Evolutionary conservation across 1,140 invertebrate genomes (phyloP).

Genomic region (Drosophila lacertosa): DNA sequence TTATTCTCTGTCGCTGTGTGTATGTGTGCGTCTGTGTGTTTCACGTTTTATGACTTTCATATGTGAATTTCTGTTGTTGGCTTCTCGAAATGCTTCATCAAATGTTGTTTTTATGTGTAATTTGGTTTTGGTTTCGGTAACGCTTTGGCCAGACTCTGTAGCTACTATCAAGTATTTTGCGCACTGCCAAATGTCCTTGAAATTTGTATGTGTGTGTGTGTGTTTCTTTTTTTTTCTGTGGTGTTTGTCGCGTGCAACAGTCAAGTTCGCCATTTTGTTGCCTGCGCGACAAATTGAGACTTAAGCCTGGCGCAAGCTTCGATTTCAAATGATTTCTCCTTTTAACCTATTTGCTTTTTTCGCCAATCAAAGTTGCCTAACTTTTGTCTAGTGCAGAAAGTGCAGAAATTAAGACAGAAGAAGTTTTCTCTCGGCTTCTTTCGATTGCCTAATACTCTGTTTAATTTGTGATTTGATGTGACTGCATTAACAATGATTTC

Average conservation of each 20-base stretch:
- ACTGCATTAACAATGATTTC: background rate
- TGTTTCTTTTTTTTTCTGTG: too few relatives aligned
- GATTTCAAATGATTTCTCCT: constrained; percentile 11
- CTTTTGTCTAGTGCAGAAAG: constrained; percentile 2
- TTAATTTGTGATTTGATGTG: too few relatives aligned
- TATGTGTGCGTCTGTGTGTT: constrained; percentile 15
- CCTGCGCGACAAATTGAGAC: constrained; percentile 18
- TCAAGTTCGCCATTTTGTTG: constrained; percentile 56
- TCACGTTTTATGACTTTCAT: constrained; percentile 64
- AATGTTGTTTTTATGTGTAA: constrained; percentile 34
- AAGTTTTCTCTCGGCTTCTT: too few relatives aligned
- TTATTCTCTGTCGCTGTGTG: background rate
- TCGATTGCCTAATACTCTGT: background rate
- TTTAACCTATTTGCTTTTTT: background rate
- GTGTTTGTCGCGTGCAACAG: constrained; percentile 38
- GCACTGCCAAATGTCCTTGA: constrained; percentile 71
- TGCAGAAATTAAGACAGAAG: background rate
- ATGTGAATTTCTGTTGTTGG: constrained; percentile 44
- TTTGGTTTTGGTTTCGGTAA: constrained; percentile 31
- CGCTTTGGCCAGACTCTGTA: constrained; percentile 11
- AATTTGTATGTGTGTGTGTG: constrained; percentile 30
- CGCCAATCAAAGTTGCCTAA: constrained; percentile 7
- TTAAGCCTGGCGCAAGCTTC: constrained; percentile 16
- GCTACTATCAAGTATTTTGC: constrained; percentile 47
- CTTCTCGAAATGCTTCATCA: constrained; percentile 10